phyloP scores from a whole-genome alignment of 2,113 vertebrate genomes.

The Burhinus bistriatus region DNA sequence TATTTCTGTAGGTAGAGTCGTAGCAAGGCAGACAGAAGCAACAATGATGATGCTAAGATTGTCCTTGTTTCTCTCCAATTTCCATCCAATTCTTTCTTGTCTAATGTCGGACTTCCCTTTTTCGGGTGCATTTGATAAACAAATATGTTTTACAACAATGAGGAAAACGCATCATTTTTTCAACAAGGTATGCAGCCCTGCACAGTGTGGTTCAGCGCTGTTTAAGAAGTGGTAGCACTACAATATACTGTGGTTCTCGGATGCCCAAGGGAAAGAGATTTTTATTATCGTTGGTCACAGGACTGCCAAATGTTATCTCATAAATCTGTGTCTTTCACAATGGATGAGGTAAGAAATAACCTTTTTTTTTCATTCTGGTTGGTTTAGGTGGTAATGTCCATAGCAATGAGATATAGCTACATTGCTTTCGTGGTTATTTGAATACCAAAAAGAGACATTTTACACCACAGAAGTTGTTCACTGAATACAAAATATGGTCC shows the following conservation, averaged over 20 bases:
- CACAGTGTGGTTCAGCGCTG: not conserved
- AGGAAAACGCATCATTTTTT: not conserved
- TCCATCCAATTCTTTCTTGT: not conserved
- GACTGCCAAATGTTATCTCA: constrained; percentile 1
- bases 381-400: constrained; percentile 38
- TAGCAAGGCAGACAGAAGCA: not conserved
- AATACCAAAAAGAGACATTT: constrained; percentile 19
- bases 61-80: not conserved
- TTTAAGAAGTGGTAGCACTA: constrained; percentile 15
- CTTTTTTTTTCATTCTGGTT: not conserved
- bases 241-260: constrained; percentile 13
- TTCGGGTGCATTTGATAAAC: not conserved
- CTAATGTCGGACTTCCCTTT: not conserved
- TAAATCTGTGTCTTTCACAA: constrained; percentile 38
- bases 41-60: not conserved
- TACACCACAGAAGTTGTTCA: not conserved
- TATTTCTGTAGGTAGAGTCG: not conserved
- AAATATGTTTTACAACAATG: not conserved
- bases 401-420: not conserved
- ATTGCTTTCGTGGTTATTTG: not conserved
- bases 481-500: not conserved
- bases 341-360: constrained; percentile 41
- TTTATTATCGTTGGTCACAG: constrained; percentile 29
- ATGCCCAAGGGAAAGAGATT: constrained; percentile 44
- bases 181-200: not conserved